Base-by-base conservation (phyloP, 2,113 vertebrate species). In the Xyrauchen texanus region DNA sequence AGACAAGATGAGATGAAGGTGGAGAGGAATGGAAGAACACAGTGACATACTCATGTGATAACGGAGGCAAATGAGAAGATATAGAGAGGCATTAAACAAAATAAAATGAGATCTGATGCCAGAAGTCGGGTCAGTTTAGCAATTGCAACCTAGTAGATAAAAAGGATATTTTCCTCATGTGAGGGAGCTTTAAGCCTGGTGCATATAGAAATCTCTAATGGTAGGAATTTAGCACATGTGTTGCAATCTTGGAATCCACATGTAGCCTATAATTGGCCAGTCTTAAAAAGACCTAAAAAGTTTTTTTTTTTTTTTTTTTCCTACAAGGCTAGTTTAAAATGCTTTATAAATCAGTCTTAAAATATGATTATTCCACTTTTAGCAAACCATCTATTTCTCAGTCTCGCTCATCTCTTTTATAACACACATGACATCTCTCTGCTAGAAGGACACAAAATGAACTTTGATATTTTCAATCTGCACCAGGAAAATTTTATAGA, bases 391-490 rank as follows among this genome's bases (percentile, higher is more conserved):
- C 21, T 52, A 9, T 10, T 10, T 4, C 52, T 53, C 9, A 4
- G 9, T 55, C 4, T 55, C 12, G 9, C 4, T 55, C 16, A 44
- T 13, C 8, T 55, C 8, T 73, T 62, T 61, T 11, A 73, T 63
- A 60, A 79, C 44, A 64, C 44, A 52, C 34, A 78, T 34, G 21
- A 34, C 58, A 79, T 79, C 77, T 45, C 34, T 60, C 8, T 53
- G 46, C 75, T 67, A 49, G 62, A 63, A 65, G 21, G 64, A 64
- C 75, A 66, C n/a, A 42, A 69, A 61, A 61, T 80, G 45, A 83
- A 71, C 77, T 83, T 83, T 76, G 66, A 71, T 80, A 76, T 83
- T 80, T 83, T 71, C 47, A 68, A 16, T 49, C 51, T 9, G 34
- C 21, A 11, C 34, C n/a, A 61, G 44, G 8, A 53, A 65, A 21